Base-by-base conservation (phyloP, 2,113 vertebrate species). In the Pelecanus crispus region DNA sequence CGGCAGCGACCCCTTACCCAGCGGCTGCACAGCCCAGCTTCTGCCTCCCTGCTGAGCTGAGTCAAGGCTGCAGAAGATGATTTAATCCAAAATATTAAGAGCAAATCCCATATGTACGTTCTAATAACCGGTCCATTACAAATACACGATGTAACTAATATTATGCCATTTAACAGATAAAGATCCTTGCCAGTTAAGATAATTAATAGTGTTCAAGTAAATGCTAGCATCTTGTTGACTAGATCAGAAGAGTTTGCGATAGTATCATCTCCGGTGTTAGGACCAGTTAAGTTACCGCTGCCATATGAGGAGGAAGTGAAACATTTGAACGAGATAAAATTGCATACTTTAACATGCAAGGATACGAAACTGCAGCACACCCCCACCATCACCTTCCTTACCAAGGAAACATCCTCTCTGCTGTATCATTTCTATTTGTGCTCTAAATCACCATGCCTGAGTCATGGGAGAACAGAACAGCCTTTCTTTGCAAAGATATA, bases 301-400 rank as follows among this genome's bases (percentile, higher is more conserved):
- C 81, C 89, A 24, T 12, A 52, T 34, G 85, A 91, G 92, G 91
- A 90, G 96, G 95, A 96, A 96, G 81, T 38, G 78, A 95, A 88
- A 93, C 94, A 96, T 90, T 95, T 82, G 84, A 75, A 86, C 53
- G 75, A 97, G 68, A 92, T 90, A 72, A 95, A 91, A 49, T 65
- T 25, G 28, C 28, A 19, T 31, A 38, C 36, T 78, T 70, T 10
- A 21, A 12, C 11, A 8, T 40, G 82, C 13, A 29, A 86, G 90
- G 77, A 63, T 26, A 4, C 4, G 81, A 34, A 89, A 45, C 83
- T 49, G 68, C 78, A 36, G 71, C 56, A 42, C 18, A 3, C 78
- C 88, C 74, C 70, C 96, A 10, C 75, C 7, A 1, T 4, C 92
- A 36, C 83, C 82, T 25, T 87, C 74, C 86, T 18, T 24, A 38